Evolutionary conservation across 2,113 vertebrate species (phyloP).

Genomic region (Camarhynchus parvulus): DNA sequence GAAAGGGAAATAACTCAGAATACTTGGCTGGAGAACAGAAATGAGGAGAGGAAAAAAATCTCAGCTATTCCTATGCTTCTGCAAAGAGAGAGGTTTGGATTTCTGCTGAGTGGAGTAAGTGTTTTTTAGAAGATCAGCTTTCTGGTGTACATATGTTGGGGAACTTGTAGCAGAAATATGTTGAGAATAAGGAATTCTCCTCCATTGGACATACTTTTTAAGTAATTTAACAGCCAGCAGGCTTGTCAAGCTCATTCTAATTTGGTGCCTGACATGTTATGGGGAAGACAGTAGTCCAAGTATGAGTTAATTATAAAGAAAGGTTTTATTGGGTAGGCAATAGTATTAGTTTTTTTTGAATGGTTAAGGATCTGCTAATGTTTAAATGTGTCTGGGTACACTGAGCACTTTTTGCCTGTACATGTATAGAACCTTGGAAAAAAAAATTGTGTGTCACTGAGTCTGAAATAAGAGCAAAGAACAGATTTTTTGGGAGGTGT

Average conservation of each 20-base stretch:
- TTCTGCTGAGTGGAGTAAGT: neutral
- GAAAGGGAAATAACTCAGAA: neutral
- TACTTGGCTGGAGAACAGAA: neutral
- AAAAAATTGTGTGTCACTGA: neutral
- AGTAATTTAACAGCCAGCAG: neutral
- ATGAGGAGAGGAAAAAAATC: neutral
- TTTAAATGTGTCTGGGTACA: neutral
- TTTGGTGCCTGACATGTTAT: neutral
- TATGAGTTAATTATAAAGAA: neutral
- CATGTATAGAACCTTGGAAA: neutral
- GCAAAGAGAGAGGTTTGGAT: neutral
- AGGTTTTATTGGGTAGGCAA: neutral
- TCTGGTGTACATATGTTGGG: neutral
- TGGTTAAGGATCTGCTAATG: neutral
- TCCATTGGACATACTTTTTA: neutral
- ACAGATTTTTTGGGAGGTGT: neutral
- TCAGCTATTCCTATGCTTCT: neutral
- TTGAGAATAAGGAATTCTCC: neutral
- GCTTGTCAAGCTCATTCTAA: neutral
- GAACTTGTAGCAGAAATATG: neutral
- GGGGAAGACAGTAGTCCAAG: neutral
- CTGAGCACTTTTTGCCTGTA: neutral
- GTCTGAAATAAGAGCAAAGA: neutral
- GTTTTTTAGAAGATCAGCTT: neutral
- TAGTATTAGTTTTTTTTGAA: neutral